Conservation (phyloP, 2,888 invertebrate genomes). For the Idaea aversata region DNA sequence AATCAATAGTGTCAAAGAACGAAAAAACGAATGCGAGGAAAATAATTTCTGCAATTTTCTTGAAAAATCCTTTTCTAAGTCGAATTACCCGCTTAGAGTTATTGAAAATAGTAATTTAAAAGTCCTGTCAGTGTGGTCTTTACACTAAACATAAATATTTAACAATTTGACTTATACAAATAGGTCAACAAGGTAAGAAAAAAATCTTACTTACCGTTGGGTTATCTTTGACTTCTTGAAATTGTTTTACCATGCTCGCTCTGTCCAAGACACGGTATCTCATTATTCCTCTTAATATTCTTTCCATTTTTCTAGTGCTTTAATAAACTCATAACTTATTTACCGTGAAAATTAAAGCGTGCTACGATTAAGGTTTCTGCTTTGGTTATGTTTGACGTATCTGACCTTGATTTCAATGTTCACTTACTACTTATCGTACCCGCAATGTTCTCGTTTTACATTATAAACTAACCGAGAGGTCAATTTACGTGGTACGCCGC, state of each 20-base stretch:
- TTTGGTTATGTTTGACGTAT: constrained; percentile 54
- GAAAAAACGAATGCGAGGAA: constrained; percentile 14
- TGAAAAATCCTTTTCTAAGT: not conserved
- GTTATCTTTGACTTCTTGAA: constrained; percentile 92
- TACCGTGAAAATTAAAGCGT: constrained; percentile 12
- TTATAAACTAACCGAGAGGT: constrained; percentile 30
- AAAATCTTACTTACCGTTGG: constrained; percentile 84
- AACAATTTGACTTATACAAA: not conserved
- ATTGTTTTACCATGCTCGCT: constrained; percentile 94
- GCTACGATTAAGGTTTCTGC: constrained; percentile 22
- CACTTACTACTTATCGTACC: constrained; percentile 52
- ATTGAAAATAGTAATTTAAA: not conserved
- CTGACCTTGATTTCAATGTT: constrained; percentile 66
- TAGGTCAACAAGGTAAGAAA: constrained; percentile 26
- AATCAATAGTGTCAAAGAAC: constrained; percentile 22
- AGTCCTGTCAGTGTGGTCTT: not conserved
- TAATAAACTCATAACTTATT: constrained; percentile 22
- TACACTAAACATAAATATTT: not conserved
- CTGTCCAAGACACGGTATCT: constrained; percentile 90
- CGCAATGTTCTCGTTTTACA: constrained; percentile 31
- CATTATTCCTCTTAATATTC: constrained; percentile 94
- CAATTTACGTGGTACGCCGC: constrained; percentile 32
- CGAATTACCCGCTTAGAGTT: not conserved
- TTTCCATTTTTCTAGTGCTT: constrained; percentile 83
- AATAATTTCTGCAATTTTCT: not conserved